Percentiles rank a stretch among this genome's conserved stretches.
phyloP scores from a whole-genome alignment of 1,140 invertebrate genomes.

The Papilio glaucus region DNA sequence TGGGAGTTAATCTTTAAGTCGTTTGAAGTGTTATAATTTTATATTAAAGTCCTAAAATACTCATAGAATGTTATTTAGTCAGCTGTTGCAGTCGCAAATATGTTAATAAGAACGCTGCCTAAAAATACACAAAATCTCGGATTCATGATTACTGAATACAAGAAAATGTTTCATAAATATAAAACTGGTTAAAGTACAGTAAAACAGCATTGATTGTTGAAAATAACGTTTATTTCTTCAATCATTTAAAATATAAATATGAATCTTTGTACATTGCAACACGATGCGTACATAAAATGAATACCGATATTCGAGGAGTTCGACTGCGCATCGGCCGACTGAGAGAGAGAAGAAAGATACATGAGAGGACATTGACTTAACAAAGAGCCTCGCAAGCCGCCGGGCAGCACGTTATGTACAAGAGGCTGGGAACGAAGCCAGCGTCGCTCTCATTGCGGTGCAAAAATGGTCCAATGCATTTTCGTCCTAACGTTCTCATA shows the following conservation, averaged over 20 bases:
- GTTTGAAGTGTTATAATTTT: no score
- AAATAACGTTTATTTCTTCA: conserved; percentile 82
- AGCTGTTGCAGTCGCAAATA: not conserved
- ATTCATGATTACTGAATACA: not conserved
- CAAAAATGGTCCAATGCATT: conserved; percentile 10
- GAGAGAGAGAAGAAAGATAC: conserved; percentile 34
- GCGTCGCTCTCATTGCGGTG: not conserved
- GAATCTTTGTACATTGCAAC: conserved; percentile 80
- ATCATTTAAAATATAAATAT: conserved; percentile 83
- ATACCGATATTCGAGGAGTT: conserved; percentile 44
- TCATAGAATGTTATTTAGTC: no score
- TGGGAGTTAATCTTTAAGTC: no score
- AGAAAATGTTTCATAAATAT: not conserved
- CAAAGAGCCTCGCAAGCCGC: not conserved
- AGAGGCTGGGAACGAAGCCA: not conserved
- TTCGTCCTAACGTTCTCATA: conserved; percentile 35
- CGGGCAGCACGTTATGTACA: conserved; percentile 51
- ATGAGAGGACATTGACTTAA: conserved; percentile 37
- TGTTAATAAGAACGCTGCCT: not conserved
- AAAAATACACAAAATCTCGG: not conserved
- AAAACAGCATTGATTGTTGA: conserved; percentile 46
- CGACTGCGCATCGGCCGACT: conserved; percentile 36
- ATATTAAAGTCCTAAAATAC: no score
- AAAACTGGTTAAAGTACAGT: conserved; percentile 5
- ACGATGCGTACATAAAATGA: conserved; percentile 64